phyloP scores from a whole-genome alignment of 2,888 invertebrate species.

The Lasioglossum villosulum region DNA sequence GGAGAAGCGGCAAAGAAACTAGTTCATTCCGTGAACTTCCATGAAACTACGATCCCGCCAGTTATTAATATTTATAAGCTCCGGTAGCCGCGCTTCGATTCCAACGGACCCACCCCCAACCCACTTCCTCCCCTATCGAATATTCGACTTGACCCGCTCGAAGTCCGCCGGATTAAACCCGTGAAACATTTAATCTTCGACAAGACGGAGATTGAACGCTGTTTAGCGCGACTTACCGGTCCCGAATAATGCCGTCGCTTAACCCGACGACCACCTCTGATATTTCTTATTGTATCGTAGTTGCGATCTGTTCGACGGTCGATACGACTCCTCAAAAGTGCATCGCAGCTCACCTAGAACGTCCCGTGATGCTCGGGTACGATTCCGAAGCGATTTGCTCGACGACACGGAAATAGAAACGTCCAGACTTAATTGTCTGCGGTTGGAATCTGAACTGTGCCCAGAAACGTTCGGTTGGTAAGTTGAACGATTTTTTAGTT shows the following conservation, averaged over 20 bases:
- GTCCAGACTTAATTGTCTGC: not conserved
- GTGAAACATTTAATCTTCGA: not conserved
- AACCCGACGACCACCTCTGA: not conserved
- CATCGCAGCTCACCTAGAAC: not conserved
- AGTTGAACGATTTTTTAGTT: not conserved
- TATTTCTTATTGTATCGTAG: conserved; percentile 33
- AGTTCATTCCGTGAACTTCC: conserved; percentile 8
- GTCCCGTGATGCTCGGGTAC: not conserved
- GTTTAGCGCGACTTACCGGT: not conserved
- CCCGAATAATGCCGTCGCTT: conserved; percentile 7
- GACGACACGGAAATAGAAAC: not conserved
- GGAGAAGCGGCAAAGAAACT: not conserved
- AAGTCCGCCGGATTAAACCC: not conserved
- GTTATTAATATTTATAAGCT: conserved; percentile 33
- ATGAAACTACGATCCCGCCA: conserved; percentile 14
- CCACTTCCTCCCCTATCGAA: not conserved
- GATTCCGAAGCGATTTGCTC: not conserved
- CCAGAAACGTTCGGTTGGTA: not conserved
- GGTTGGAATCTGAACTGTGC: not conserved
- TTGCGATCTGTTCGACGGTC: not conserved
- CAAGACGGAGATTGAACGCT: not conserved
- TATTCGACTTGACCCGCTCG: conserved; percentile 8
- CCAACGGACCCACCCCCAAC: not conserved
- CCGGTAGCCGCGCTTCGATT: not conserved
- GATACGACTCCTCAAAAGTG: not conserved